These are phyloP conservation scores for Aporophyla nigra DNA, from an alignment of 2,888 invertebrate species.

Conservation along the genomic window DNA sequence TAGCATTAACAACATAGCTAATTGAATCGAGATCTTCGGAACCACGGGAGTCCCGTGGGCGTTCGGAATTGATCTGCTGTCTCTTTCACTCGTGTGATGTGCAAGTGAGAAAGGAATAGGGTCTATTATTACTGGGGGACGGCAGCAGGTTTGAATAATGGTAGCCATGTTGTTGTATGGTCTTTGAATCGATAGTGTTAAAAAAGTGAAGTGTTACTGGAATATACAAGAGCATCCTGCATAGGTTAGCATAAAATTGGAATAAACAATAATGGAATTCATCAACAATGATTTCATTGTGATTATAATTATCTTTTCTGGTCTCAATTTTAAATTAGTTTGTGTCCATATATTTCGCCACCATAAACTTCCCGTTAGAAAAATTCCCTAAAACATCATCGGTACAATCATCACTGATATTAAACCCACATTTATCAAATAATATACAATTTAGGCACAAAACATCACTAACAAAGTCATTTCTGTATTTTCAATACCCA, in stretches of 20 bases:
- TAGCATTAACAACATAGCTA: slow-evolving; percentile 76
- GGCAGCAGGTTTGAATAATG: slow-evolving; percentile 72
- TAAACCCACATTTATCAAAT: not conserved
- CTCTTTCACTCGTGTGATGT: slow-evolving; percentile 67
- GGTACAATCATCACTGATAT: too few relatives aligned
- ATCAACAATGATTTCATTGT: too few relatives aligned
- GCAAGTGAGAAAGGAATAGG: slow-evolving; percentile 68
- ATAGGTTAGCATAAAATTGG: not conserved
- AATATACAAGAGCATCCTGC: not conserved
- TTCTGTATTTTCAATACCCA: not conserved
- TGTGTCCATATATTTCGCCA: not conserved
- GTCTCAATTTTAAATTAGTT: too few relatives aligned
- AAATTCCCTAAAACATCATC: not conserved
- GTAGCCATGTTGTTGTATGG: slow-evolving; percentile 51
- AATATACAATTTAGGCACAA: not conserved
- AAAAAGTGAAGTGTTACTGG: slow-evolving; percentile 35
- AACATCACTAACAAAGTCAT: not conserved
- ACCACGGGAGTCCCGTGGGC: slow-evolving; percentile 82
- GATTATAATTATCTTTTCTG: too few relatives aligned
- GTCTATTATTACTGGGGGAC: slow-evolving; percentile 70
- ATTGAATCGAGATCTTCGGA: slow-evolving; percentile 84
- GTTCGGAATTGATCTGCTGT: slow-evolving; percentile 72
- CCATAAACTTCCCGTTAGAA: too few relatives aligned
- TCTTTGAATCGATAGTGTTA: slow-evolving; percentile 31
- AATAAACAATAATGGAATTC: not conserved